Evolutionary conservation across 2,797 vertebrate species (phyloP), one percentile per base, ranked within the genome.

Genomic region (Bovichtus diacanthus): DNA sequence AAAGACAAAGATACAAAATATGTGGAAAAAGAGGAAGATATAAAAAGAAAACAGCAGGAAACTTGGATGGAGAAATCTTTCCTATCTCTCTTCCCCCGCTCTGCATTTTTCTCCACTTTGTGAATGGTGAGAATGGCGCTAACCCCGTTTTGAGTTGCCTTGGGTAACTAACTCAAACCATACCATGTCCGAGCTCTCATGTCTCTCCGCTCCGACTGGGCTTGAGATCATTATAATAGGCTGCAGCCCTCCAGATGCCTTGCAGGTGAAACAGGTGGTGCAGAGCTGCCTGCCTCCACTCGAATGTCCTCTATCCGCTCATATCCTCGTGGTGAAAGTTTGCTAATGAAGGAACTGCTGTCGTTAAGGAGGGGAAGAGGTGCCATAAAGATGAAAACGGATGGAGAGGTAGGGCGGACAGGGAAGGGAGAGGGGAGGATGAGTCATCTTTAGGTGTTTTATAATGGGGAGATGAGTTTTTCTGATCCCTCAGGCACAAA

Each of bases 261-360:
- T 0, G 82, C 86, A 89, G 86, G 90, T 86, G 81, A 80, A 90
- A 64, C 90, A 91, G 91, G 90, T 92, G 92, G 83, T 70, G 76
- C 65, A 6, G 44, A 70, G 70, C 54, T 8, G 53, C 44, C 67
- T 39, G 25, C 60, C 68, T 29, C 31, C 34, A 18, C 47, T 44
- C 38, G 0, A 13, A 62, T 80, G 74, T 83, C 84, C 73, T 81
- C 83, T 58, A 15, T 81, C 80, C 38, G 70, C 80, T 81, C 39
- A 49, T 78, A 82, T 82, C 81, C 76, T 77, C 49, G 16, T 9
- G 9, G 77, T 27, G 80, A 83, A 61, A 72, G 71, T 80, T 77
- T 43, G 39, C 86, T 91, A 87, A 89, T 84, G 79, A 89, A 78
- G 72, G 80, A 62, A 10, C 69, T 21, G 83, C 44, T 51, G 68